Conservation (phyloP, 1,140 invertebrate genomes). For the Colletes gigas region DNA sequence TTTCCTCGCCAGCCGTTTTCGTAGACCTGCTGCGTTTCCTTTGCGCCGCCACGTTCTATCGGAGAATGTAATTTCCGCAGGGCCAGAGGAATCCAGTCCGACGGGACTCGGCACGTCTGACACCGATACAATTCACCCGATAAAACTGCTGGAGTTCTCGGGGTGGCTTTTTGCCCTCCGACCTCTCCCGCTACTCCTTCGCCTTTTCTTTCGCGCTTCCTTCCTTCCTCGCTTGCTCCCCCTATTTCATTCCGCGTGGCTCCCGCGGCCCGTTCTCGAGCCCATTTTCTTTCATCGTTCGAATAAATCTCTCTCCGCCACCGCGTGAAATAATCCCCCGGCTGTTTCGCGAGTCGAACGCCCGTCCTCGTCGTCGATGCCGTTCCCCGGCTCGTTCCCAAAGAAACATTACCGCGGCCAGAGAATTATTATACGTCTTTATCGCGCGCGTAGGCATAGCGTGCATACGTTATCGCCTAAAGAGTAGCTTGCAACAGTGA, state of each 20-base stretch:
- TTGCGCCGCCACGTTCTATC: constrained; percentile 58
- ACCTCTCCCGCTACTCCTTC: background rate
- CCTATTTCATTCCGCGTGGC: background rate
- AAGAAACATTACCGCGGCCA: too few relatives aligned
- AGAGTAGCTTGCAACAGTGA: too few relatives aligned
- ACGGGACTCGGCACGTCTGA: constrained; percentile 68
- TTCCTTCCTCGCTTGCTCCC: constrained; percentile 26
- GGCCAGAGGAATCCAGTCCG: constrained; percentile 66
- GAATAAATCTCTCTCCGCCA: constrained; percentile 10
- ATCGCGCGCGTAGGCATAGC: too few relatives aligned
- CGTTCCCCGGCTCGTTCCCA: too few relatives aligned
- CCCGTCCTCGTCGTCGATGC: too few relatives aligned
- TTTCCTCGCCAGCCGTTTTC: constrained; percentile 30
- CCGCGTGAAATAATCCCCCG: background rate
- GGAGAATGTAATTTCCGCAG: constrained; percentile 74
- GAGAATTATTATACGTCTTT: too few relatives aligned
- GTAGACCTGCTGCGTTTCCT: constrained; percentile 30
- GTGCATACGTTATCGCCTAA: too few relatives aligned
- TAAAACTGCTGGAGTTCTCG: constrained; percentile 58
- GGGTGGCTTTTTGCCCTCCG: constrained; percentile 33
- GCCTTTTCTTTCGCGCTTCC: constrained; percentile 44
- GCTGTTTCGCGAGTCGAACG: background rate
- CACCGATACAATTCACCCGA: constrained; percentile 72
- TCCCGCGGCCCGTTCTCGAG: background rate
- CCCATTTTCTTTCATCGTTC: constrained; percentile 20